Conservation (phyloP, 1,140 invertebrate species). For the Phymorhynchus buccinoides region DNA sequence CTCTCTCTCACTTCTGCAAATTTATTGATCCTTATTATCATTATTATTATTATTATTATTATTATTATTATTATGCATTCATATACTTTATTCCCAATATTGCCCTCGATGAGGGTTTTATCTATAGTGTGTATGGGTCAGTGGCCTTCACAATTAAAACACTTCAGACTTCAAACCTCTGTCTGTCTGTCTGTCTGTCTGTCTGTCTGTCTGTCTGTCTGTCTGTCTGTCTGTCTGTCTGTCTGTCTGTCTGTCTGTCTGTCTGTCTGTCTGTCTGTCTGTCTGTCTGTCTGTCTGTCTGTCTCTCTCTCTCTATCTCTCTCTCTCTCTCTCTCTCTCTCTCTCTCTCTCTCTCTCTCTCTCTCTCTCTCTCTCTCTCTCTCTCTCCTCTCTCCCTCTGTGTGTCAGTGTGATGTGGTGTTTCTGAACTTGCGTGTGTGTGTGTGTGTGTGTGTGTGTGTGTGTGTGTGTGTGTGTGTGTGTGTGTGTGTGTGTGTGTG, state of each 20-base stretch:
- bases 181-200: neutral
- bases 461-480: neutral
- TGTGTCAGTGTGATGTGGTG: neutral
- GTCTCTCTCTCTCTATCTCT: neutral
- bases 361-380: neutral
- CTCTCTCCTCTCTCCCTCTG: too few relatives aligned
- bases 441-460: neutral
- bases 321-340: neutral
- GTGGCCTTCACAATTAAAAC: too few relatives aligned
- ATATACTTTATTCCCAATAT: too few relatives aligned
- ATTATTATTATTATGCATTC: too few relatives aligned
- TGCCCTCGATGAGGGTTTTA: too few relatives aligned
- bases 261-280: neutral
- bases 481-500: neutral
- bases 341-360: neutral
- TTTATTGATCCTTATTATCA: too few relatives aligned
- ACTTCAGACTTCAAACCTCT: too few relatives aligned
- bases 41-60: too few relatives aligned
- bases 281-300: neutral
- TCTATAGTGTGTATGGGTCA: too few relatives aligned
- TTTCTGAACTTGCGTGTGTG: neutral
- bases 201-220: neutral
- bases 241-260: too few relatives aligned
- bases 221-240: neutral
- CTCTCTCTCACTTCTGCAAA: too few relatives aligned